A percentile compares a stretch with the other conserved stretches of the same genome.
These are phyloP conservation scores for Harpalus rufipes DNA, from an alignment of 2,888 invertebrate genomes.

Conservation along the genomic window DNA sequence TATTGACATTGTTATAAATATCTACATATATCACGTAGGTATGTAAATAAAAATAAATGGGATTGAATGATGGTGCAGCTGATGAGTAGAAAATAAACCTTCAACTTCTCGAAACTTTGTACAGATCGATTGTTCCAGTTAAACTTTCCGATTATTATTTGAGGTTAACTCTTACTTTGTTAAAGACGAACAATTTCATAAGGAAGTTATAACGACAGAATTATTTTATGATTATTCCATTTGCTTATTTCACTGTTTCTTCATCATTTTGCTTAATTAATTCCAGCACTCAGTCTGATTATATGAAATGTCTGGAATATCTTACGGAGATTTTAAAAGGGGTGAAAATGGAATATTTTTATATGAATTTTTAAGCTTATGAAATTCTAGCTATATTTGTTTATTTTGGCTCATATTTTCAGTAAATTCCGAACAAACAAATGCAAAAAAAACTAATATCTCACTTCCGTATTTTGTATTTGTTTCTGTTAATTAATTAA, in stretches of 20 bases:
- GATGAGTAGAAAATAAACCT: conserved; percentile 41
- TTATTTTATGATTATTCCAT: conserved; percentile 36
- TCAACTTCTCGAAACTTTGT: conserved; percentile 36
- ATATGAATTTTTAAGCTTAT: background rate
- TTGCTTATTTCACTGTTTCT: conserved; percentile 22
- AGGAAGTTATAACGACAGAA: conserved; percentile 19
- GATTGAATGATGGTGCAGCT: background rate
- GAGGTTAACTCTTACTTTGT: conserved; percentile 15
- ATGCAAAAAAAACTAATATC: background rate
- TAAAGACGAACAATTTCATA: conserved; percentile 35
- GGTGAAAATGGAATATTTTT: background rate
- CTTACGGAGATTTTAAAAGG: background rate
- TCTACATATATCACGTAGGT: background rate
- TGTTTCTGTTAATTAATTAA: conserved; percentile 26
- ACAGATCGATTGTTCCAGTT: conserved; percentile 30
- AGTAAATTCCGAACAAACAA: background rate
- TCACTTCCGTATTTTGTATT: background rate
- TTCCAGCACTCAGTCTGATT: background rate
- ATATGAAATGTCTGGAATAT: conserved; percentile 1
- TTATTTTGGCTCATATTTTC: background rate
- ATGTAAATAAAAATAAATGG: conserved; percentile 3
- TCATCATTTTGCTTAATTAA: conserved; percentile 33
- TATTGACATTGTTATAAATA: too few species aligned
- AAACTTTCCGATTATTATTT: conserved; percentile 45
- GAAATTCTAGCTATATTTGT: background rate